Base-by-base conservation (phyloP, 2,797 vertebrate species). In the Propithecus perrieri region DNA sequence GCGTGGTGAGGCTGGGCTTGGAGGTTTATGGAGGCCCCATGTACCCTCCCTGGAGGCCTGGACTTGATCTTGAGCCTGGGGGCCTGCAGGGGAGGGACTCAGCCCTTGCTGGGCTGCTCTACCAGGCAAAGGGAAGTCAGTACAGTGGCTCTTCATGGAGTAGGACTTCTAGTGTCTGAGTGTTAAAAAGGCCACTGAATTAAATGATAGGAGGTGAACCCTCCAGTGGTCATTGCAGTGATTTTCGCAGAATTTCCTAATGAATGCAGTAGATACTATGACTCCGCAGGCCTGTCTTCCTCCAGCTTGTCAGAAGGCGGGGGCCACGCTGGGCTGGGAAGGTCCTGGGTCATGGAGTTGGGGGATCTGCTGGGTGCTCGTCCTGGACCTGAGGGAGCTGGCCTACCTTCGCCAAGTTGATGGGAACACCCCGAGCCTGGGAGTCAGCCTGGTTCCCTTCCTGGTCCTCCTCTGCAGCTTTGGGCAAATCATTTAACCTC, bases 241-340 rank as follows among this genome's bases (percentile, higher is more conserved):
- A 43, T 50, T 63, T 85, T 74, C 50, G 43, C 17, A 74, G 55
- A 35, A 53, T 63, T 61, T 61, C 78, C 67, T 9, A 9, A 33
- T 26, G 7, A 9, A 4, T 4, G 18, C 1, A 13, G 81, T 17
- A 18, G 75, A 2, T 18, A 2, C 26, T 0, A 12, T 24, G 53
- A 22, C 15, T 9, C 38, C 28, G 50, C 18, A 12, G 1, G 24
- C n/a, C 46, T 1, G 0, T 15, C 3, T 76, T 24, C 22, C 48
- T 46, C 61, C 28, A 41, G 69, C 43, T 79, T 38, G 33, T 33
- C 48, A 20, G 57, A 69, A 75, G n/a, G 33, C n/a, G 22, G 50
- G 11, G 55, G 12, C 35, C 50, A 28, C 2, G 0, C 50, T 22
- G 43, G 67, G 5, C 28, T 5, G 30, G 61, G 79, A 46, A 24